A percentile compares a stretch with the other conserved stretches of the same genome.
These are phyloP conservation scores for Ophonus ardosiacus DNA, from an alignment of 2,888 invertebrate species.

Conservation along the genomic window DNA sequence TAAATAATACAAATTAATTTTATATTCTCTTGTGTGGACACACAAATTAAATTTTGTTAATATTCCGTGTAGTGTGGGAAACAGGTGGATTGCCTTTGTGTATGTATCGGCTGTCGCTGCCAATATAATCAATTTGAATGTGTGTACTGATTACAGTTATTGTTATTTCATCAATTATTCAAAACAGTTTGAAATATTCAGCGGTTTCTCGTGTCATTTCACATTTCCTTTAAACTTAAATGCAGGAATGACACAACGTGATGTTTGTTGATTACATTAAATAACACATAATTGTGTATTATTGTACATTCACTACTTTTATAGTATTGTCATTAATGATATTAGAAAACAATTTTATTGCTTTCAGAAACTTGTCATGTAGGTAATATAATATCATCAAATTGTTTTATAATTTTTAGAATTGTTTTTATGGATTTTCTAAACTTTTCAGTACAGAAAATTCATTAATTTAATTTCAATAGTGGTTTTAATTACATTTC, in stretches of 20 bases:
- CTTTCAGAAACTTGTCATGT: too few relatives aligned
- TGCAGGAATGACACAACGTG: background rate
- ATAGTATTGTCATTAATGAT: too few relatives aligned
- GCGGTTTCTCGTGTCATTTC: background rate
- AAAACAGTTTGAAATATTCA: background rate
- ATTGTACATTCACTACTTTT: too few relatives aligned
- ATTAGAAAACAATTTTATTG: too few relatives aligned
- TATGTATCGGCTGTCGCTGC: background rate
- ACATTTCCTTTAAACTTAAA: background rate
- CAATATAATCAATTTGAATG: slow-evolving; percentile 4
- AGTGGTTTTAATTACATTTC: too few relatives aligned
- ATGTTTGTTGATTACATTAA: background rate
- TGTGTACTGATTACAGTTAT: background rate
- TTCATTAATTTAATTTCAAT: too few relatives aligned
- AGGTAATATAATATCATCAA: too few relatives aligned
- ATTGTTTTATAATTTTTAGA: too few relatives aligned
- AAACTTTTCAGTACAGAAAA: too few relatives aligned
- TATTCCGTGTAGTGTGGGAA: background rate
- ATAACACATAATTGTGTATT: background rate
- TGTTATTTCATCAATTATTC: background rate
- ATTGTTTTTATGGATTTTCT: too few relatives aligned
- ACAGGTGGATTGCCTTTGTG: background rate
- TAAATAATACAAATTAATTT: slow-evolving; percentile 12
- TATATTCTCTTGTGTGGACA: background rate
- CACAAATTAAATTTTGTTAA: slow-evolving; percentile 32